These are phyloP conservation scores for Cephus spinipes DNA, from an alignment of 2,888 invertebrate species.

Conservation along the genomic window DNA sequence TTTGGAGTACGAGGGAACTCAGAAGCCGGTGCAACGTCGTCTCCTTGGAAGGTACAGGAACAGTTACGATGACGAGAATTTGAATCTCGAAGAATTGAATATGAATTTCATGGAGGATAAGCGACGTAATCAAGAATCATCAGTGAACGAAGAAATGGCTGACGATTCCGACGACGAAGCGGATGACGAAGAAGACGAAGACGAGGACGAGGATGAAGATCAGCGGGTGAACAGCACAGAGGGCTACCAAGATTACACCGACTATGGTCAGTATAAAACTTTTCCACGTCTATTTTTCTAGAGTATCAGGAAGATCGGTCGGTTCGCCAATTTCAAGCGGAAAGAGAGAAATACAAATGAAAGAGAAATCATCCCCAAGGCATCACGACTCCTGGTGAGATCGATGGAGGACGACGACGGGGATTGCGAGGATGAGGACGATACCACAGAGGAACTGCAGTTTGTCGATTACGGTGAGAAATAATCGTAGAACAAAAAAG, in stretches of 20 bases:
- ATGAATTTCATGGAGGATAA: constrained; percentile 2
- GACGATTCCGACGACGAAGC: constrained; percentile 20
- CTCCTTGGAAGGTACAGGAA: background rate
- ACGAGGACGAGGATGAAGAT: constrained; percentile 20
- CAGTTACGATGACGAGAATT: background rate
- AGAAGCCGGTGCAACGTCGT: constrained; percentile 4
- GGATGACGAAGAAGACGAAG: constrained; percentile 19
- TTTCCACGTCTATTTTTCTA: constrained; percentile 34
- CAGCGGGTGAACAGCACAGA: constrained; percentile 11
- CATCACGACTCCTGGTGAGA: too few relatives aligned
- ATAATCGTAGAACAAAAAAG: background rate
- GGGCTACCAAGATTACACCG: constrained; percentile 29
- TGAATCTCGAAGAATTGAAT: background rate
- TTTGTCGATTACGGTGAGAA: constrained; percentile 53
- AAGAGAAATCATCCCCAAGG: background rate
- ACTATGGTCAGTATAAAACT: constrained; percentile 52
- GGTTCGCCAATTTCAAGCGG: constrained; percentile 15
- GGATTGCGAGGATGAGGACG: constrained; percentile 36
- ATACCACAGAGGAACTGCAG: constrained; percentile 35
- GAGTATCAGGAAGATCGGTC: constrained; percentile 29
- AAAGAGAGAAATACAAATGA: background rate
- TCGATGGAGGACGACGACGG: background rate
- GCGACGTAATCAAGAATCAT: constrained; percentile 9
- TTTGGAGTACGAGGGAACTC: background rate
- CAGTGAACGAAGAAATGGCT: constrained; percentile 12